Evolutionary conservation across 2,797 vertebrate genomes (phyloP), one percentile per base, ranked within the genome.

Genomic region (Liasis olivaceus): DNA sequence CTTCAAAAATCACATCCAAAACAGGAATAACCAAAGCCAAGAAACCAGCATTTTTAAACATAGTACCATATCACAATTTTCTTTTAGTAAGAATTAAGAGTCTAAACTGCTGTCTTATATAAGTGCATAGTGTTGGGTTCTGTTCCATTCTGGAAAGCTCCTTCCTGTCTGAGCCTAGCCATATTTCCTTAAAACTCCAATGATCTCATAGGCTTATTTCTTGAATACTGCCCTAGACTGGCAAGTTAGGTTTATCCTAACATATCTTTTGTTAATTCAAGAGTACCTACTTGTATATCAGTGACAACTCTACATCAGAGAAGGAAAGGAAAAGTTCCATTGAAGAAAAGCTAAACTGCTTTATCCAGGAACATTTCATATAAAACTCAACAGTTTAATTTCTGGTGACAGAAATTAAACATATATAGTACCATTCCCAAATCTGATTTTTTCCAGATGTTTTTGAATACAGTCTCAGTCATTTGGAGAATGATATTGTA

Each of bases 1-100:
- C 26, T 69, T 81, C 87, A 90, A 85, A 81, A 88, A 64, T 5
- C 92, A 59, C 9, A 54, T 51, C 13, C 72, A 85, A 90, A 91
- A 93, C 91, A 3, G 9, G 96, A 59, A 0, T 0, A 95, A 93
- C 93, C 86, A 36, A 89, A 91, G 90, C 85, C 93, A 85, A 86
- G 93, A 36, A 93, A 90, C 2, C 56, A 93, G 86, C 15, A 20
- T 62, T 81, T 81, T 77, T 47, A 91, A 93, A 66, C 81, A 87
- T 90, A 0, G 2, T 91, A 95, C 93, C 94, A 1, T 3, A 60
- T 90, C 36, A 86, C 31, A 91, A 88, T 36, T 2, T 28, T n/a
- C n/a, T 60, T 87, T 90, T n/a, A 85, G 91, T 90, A 87, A 2
- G 89, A 58, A 88, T 0, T 36, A 8, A 63, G 64, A 94, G n/a